Evolutionary conservation across 2,113 vertebrate species (phyloP).

Genomic region (Kryptolebias marmoratus): DNA sequence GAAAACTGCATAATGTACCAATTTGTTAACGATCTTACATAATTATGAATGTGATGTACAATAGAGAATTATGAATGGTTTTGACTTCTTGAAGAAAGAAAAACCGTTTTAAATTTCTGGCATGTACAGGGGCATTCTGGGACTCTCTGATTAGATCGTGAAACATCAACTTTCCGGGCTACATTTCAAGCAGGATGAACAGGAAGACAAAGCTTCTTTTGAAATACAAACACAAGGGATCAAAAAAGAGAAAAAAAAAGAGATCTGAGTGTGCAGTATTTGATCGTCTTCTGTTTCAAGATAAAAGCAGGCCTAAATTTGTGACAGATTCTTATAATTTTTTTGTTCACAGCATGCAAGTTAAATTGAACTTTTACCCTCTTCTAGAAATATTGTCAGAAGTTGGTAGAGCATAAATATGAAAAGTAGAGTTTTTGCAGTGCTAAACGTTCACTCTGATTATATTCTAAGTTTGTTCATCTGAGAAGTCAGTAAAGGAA

Average conservation of each 20-base stretch:
- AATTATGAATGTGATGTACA: not conserved
- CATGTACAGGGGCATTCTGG: constrained; percentile 74
- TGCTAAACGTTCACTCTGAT: too few species aligned
- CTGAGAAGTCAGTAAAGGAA: too few species aligned
- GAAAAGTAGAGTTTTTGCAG: constrained; percentile 5
- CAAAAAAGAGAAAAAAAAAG: constrained; percentile 41
- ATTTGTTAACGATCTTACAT: not conserved
- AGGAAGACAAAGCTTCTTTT: constrained; percentile 86
- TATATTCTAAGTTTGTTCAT: too few species aligned
- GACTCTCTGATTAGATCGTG: constrained; percentile 84
- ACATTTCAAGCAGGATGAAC: constrained; percentile 84
- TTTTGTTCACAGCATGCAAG: constrained; percentile 11
- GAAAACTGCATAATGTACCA: not conserved
- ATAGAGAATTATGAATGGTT: constrained; percentile 1
- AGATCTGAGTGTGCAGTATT: constrained; percentile 79
- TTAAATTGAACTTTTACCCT: constrained; percentile 7
- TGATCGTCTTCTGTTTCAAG: constrained; percentile 58
- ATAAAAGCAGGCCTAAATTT: constrained; percentile 57
- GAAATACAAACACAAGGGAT: constrained; percentile 71
- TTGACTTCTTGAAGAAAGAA: constrained; percentile 81
- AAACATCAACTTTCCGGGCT: constrained; percentile 78
- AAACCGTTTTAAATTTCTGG: constrained; percentile 84
- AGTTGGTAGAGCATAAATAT: too few species aligned
- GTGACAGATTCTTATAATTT: constrained; percentile 33
- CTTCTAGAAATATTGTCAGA: not conserved